Evolutionary conservation across 2,113 vertebrate species (phyloP).

Genomic region (Tenebrosternarchus preto): DNA sequence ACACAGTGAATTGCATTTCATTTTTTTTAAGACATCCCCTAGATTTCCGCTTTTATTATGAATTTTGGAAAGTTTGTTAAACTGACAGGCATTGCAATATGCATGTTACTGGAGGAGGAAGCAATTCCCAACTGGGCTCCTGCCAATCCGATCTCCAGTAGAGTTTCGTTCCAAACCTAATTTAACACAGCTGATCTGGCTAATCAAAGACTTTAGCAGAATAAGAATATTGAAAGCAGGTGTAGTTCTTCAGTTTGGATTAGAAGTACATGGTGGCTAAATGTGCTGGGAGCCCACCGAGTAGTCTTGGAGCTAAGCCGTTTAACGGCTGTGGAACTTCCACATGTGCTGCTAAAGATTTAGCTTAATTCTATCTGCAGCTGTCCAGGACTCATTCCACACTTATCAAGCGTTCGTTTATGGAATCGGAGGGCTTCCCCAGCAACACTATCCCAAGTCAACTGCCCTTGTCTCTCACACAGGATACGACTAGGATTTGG

Average conservation of each 20-base stretch:
- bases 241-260: too few species aligned
- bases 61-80: neutral
- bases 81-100: too few species aligned
- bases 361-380: neutral
- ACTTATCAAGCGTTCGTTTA: too few species aligned
- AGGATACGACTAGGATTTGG: neutral
- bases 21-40: neutral
- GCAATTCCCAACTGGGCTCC: neutral
- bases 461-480: neutral
- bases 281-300: too few species aligned
- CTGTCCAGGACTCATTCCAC: too few species aligned
- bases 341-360: neutral
- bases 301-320: too few species aligned
- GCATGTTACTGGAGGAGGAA: too few species aligned
- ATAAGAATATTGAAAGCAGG: too few species aligned
- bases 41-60: neutral
- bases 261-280: too few species aligned
- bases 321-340: neutral
- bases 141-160: neutral
- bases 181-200: constrained; percentile 14
- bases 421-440: neutral
- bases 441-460: neutral
- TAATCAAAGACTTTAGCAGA: constrained; percentile 7
- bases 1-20: neutral
- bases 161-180: constrained; percentile 17